These are phyloP conservation scores for Python bivittatus DNA, from an alignment of 2,113 vertebrate genomes.

Conservation along the genomic window DNA sequence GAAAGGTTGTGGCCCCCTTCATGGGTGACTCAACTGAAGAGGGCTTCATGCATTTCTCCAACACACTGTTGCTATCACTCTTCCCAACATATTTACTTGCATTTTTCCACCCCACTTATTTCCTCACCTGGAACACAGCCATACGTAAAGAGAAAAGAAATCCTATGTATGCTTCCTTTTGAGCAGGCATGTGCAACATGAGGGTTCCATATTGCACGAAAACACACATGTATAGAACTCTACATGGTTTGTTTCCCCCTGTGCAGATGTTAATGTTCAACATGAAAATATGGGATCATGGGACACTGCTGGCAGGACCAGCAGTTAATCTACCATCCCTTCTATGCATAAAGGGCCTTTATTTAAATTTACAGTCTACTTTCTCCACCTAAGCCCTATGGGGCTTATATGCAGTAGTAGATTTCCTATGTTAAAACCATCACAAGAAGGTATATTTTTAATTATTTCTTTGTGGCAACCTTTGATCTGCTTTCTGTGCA, in stretches of 20 bases:
- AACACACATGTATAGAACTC: background rate
- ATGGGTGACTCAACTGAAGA: background rate
- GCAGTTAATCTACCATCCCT: background rate
- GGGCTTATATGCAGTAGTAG: background rate
- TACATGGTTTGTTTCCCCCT: too few relatives aligned
- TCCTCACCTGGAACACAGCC: background rate
- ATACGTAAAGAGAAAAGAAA: background rate
- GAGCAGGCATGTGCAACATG: background rate
- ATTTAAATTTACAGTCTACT: too few relatives aligned
- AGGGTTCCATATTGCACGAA: background rate
- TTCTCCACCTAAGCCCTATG: too few relatives aligned
- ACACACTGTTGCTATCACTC: background rate
- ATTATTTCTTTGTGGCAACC: background rate
- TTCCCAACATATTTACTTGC: background rate
- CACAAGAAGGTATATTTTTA: background rate
- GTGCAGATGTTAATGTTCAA: background rate
- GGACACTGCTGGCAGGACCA: background rate
- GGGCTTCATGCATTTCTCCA: background rate
- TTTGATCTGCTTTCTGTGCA: background rate
- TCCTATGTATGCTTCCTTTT: background rate
- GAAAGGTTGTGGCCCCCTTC: background rate
- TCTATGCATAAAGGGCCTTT: background rate
- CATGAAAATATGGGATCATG: background rate
- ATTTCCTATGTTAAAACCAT: background rate
- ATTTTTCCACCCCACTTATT: background rate